phyloP scores from a whole-genome alignment of 2,797 vertebrate species.

The Eulemur albifrons region DNA sequence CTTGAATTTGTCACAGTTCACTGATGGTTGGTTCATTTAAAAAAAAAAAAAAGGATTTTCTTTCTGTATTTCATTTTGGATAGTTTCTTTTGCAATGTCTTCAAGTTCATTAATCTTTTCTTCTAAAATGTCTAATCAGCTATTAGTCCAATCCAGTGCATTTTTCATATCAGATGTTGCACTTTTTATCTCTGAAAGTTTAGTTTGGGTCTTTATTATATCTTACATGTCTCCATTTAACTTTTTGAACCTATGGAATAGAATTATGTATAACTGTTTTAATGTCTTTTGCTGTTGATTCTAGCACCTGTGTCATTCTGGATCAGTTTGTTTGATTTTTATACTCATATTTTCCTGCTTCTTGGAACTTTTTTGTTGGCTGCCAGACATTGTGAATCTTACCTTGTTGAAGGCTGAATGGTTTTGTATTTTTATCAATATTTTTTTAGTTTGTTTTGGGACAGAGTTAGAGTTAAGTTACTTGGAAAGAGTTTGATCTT shows the following conservation, averaged over 20 bases:
- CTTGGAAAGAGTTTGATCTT: not conserved
- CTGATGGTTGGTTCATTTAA: not conserved
- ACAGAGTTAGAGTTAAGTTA: not conserved
- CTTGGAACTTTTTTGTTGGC: not conserved
- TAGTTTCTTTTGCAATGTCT: not conserved
- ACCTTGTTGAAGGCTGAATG: not conserved
- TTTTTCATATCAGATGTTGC: constrained; percentile 4
- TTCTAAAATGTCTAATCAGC: not conserved
- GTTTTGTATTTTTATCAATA: constrained; percentile 4
- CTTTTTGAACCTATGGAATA: not conserved
- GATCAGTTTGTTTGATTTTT: not conserved
- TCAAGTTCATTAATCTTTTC: constrained; percentile 5
- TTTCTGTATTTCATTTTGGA: not conserved
- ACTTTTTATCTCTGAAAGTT: not conserved
- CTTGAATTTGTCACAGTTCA: not conserved
- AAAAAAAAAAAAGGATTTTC: not conserved
- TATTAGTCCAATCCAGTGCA: not conserved
- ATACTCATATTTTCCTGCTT: not conserved
- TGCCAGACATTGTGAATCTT: not conserved
- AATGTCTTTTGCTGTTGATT: not conserved
- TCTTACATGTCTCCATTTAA: not conserved
- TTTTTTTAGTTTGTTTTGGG: not conserved
- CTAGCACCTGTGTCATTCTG: not conserved
- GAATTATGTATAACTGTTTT: not conserved
- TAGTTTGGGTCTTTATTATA: not conserved